A percentile compares a stretch with the other conserved stretches of the same genome.
phyloP scores from a whole-genome alignment of 2,113 vertebrate species.

The Perccottus glenii region DNA sequence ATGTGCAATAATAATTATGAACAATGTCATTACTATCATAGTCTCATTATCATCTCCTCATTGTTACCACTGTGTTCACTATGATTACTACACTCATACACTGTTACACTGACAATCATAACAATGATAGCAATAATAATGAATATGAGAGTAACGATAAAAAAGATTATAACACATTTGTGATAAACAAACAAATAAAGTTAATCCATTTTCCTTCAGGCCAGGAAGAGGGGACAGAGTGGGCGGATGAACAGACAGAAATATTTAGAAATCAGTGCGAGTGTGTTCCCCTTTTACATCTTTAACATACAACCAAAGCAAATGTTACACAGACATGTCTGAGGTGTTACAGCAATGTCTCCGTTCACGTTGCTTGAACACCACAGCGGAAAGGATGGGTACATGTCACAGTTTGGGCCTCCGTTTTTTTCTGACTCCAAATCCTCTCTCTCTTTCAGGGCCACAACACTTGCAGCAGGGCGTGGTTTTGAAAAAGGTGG shows the following conservation, averaged over 20 bases:
- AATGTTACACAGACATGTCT: conserved; percentile 59
- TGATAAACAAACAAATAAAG: conserved; percentile 77
- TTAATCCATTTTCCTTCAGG: conserved; percentile 77
- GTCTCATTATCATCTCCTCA: conserved; percentile 53
- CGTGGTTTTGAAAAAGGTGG: conserved; percentile 55
- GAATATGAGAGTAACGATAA: conserved; percentile 59
- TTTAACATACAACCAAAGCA: conserved; percentile 58
- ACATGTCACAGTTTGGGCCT: conserved; percentile 72
- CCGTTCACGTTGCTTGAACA: conserved; percentile 54
- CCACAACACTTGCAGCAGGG: conserved; percentile 68
- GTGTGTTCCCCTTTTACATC: conserved; percentile 61
- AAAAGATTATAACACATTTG: conserved; percentile 66
- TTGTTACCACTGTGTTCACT: conserved; percentile 59
- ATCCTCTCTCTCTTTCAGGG: conserved; percentile 52
- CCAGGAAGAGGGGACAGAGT: conserved; percentile 76
- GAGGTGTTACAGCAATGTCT: conserved; percentile 56
- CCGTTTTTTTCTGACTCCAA: conserved; percentile 36
- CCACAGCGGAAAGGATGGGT: conserved; percentile 62
- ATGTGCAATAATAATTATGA: conserved; percentile 84
- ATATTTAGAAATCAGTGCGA: conserved; percentile 68
- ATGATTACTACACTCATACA: conserved; percentile 59
- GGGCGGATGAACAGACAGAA: conserved; percentile 82
- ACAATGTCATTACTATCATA: conserved; percentile 67
- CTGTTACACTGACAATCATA: conserved; percentile 61
- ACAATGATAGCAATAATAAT: conserved; percentile 85